Evolutionary conservation across 2,888 invertebrate species (phyloP).

Genomic region (Agrochola lota): DNA sequence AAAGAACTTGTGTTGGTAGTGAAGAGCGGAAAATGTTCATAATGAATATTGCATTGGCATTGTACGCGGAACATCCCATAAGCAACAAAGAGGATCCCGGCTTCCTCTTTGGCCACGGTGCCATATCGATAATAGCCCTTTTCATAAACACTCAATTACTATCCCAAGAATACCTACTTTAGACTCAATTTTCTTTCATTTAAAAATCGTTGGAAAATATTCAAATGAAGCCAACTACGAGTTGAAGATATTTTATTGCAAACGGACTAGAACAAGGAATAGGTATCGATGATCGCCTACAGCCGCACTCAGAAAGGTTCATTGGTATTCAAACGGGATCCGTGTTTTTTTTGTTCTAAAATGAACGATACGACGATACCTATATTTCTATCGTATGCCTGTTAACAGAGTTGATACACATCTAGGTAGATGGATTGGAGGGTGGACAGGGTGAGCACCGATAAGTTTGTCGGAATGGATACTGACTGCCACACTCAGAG

Average conservation of each 20-base stretch:
- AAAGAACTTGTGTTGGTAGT: constrained; percentile 23
- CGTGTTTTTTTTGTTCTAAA: constrained; percentile 22
- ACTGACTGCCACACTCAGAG: too few species aligned
- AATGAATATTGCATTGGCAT: constrained; percentile 35
- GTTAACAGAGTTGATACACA: too few species aligned
- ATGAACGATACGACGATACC: constrained; percentile 21
- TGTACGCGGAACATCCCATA: constrained; percentile 30
- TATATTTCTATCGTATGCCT: constrained; percentile 6
- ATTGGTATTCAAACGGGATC: constrained; percentile 44
- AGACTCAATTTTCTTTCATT: constrained; percentile 39
- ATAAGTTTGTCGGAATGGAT: constrained; percentile 27
- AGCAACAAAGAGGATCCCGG: constrained; percentile 17
- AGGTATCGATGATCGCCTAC: constrained; percentile 37
- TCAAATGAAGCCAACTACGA: constrained; percentile 28
- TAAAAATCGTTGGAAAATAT: constrained; percentile 41
- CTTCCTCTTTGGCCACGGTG: neutral
- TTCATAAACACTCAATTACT: constrained; percentile 50
- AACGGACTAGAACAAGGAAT: constrained; percentile 35
- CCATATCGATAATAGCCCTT: constrained; percentile 37
- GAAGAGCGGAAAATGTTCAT: constrained; percentile 34
- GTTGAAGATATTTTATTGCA: constrained; percentile 39
- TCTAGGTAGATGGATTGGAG: too few species aligned
- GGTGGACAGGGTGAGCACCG: neutral
- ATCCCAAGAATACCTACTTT: constrained; percentile 21
- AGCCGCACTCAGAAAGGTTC: too few species aligned